A percentile compares a stretch with the other conserved stretches of the same genome.
Conservation (phyloP, 2,797 vertebrate species). For the Sebastes vulpes region DNA sequence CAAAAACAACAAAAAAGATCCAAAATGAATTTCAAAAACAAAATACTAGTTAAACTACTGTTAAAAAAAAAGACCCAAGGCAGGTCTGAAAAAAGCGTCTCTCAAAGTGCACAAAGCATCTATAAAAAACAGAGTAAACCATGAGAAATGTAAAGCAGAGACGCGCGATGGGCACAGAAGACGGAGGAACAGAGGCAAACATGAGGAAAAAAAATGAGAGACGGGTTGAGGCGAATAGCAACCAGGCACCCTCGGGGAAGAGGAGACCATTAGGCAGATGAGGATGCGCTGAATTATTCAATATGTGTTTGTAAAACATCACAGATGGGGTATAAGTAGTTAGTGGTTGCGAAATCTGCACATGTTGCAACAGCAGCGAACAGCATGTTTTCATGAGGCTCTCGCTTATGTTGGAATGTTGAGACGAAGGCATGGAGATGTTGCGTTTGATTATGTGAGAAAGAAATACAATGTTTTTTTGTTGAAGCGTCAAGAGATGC, state of each 20-base stretch:
- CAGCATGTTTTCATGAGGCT: conserved; percentile 26
- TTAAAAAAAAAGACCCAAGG: background rate
- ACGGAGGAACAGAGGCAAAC: conserved; percentile 20
- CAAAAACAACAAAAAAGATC: background rate
- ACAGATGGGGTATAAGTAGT: conserved; percentile 66
- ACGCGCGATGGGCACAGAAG: background rate
- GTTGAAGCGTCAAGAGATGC: background rate
- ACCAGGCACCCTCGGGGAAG: conserved; percentile 46
- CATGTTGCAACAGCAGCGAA: conserved; percentile 25
- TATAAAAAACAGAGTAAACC: background rate
- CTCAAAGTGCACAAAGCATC: conserved; percentile 8
- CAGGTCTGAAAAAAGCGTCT: background rate
- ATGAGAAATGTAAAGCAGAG: conserved; percentile 1
- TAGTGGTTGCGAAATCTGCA: conserved; percentile 37
- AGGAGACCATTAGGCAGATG: conserved; percentile 68
- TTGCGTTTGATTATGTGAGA: background rate
- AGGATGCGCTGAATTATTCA: conserved; percentile 74
- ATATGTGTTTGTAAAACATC: conserved; percentile 74
- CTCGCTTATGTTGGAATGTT: background rate
- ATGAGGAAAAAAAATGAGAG: conserved; percentile 11
- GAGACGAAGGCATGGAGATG: conserved; percentile 2
- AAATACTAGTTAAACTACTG: background rate
- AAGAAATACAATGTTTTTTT: background rate
- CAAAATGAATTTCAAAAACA: background rate
- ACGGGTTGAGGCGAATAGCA: conserved; percentile 48